Evolutionary conservation across 23 tunicate species (phyloP), one percentile per base, ranked within the genome.

Genomic region (Ascidia mentula): DNA sequence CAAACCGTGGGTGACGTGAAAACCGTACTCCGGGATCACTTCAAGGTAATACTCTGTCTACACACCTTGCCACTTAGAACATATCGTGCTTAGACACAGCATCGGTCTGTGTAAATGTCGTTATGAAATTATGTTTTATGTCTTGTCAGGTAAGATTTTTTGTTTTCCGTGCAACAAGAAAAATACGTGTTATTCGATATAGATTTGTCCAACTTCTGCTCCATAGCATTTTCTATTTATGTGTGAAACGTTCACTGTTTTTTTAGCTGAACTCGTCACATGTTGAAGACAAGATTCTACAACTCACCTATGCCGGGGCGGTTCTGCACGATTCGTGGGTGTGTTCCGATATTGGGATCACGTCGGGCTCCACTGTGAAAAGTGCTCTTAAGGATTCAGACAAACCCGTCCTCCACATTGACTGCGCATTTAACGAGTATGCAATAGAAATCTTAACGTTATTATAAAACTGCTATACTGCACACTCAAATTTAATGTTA

Each of bases 1-100:
- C 96, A 90, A 39, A 85, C 96, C 38, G 86, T 90, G 5, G 86
- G 89, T 0, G 96, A 90, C 71, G 96, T 90, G 1, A 90, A 90
- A 80, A 61, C 80, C 0, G 96, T 85, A 13, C 69, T 90, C 38
- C 73, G 85, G 34, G 96, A 90, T 45, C 89, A 90, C 34, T 90
- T 90, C 74, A 90, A 90, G 96, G 95, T 89, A 79, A 40, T n/a
- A n/a, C n/a, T n/a, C n/a, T n/a, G n/a, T n/a, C n/a, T n/a, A n/a
- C n/a, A n/a, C n/a, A n/a, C n/a, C n/a, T n/a, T n/a, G n/a, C n/a
- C n/a, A n/a, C n/a, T n/a, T n/a, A n/a, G n/a, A n/a, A n/a, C n/a
- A n/a, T n/a, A n/a, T n/a, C n/a, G n/a, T n/a, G n/a, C n/a, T n/a
- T n/a, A n/a, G n/a, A n/a, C n/a, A n/a, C n/a, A n/a, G n/a, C n/a